These are phyloP conservation scores for Plecturocebus donacophilus DNA, from an alignment of 2,113 vertebrate genomes.

Conservation along the genomic window DNA sequence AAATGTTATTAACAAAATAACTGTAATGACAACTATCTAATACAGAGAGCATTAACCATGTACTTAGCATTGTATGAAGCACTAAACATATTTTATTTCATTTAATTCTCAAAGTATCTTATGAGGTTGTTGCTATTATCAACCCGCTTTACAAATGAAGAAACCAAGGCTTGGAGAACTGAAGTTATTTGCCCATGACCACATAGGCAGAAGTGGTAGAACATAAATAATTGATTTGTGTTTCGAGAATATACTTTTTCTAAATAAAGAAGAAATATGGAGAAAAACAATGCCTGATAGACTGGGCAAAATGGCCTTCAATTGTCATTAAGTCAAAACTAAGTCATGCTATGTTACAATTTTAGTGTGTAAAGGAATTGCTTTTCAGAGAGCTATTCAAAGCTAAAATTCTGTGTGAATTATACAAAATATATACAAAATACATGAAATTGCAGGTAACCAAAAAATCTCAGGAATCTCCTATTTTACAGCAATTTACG, in stretches of 20 bases:
- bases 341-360: not conserved
- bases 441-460: constrained; percentile 48
- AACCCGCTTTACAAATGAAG: not conserved
- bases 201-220: not conserved
- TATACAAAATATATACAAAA: constrained; percentile 17
- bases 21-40: not conserved
- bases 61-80: not conserved
- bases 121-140: not conserved
- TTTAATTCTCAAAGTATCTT: not conserved
- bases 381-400: constrained; percentile 34
- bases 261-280: constrained; percentile 8
- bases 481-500: constrained; percentile 54
- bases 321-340: not conserved
- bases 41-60: not conserved
- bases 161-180: not conserved
- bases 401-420: constrained; percentile 5
- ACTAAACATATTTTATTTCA: not conserved
- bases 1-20: not conserved
- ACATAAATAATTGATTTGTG: not conserved
- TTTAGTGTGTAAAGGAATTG: not conserved
- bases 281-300: not conserved
- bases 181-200: not conserved
- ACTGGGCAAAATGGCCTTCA: not conserved
- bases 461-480: constrained; percentile 57
- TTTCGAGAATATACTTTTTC: constrained; percentile 13